Evolutionary conservation across 2,888 invertebrate species (phyloP).

Genomic region (Graphium colonna): DNA sequence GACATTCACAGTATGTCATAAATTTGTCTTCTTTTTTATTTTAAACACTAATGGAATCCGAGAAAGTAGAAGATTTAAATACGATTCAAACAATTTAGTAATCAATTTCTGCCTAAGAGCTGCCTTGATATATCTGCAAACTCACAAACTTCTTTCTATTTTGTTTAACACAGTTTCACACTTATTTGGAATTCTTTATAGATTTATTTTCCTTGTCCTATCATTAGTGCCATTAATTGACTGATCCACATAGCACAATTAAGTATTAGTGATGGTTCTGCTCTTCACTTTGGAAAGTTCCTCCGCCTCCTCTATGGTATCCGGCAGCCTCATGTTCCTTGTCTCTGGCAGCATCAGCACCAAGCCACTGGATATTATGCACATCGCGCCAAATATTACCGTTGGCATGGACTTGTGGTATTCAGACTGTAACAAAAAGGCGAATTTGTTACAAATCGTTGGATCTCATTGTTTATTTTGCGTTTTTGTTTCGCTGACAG

Average conservation of each 20-base stretch:
- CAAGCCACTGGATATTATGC: slow-evolving; percentile 80
- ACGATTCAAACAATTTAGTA: too few relatives aligned
- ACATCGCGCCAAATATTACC: slow-evolving; percentile 82
- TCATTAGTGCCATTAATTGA: background rate
- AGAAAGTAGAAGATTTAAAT: too few relatives aligned
- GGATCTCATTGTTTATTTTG: too few relatives aligned
- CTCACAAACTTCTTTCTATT: too few relatives aligned
- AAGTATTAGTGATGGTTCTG: slow-evolving; percentile 35
- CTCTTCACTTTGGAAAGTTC: slow-evolving; percentile 56
- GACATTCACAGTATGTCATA: too few relatives aligned
- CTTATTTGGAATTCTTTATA: background rate
- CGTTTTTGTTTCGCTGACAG: too few relatives aligned
- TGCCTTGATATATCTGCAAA: background rate
- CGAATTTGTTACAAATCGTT: too few relatives aligned
- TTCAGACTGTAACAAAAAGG: too few relatives aligned
- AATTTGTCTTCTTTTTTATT: too few relatives aligned
- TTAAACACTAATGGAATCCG: too few relatives aligned
- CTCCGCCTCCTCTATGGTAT: slow-evolving; percentile 86
- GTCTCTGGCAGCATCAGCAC: slow-evolving; percentile 85
- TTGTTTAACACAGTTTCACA: background rate
- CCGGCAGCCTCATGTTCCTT: slow-evolving; percentile 82
- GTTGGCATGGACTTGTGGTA: slow-evolving; percentile 80
- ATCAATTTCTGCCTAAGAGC: background rate
- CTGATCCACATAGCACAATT: background rate
- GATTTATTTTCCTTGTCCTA: background rate